Base-by-base conservation (phyloP, 1,140 invertebrate genomes). In the Holotrichia oblita region DNA sequence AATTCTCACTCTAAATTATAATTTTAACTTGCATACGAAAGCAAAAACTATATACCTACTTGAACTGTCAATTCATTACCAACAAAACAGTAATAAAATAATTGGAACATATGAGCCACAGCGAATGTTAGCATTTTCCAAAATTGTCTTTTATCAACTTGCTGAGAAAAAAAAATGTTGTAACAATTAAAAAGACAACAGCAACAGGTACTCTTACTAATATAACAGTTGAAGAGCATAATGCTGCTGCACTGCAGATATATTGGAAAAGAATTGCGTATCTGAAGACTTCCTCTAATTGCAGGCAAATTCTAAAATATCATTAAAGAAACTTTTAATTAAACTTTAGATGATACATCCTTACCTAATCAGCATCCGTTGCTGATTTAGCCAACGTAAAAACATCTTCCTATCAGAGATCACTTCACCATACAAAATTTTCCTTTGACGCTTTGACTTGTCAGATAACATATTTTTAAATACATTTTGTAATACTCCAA, bases 71-170 rank as follows among this genome's bases (percentile, higher is more conserved):
- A 42, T 55, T 76, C 42, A 2, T 76, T 20, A 27, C 75, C 75
- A 55, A 76, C 75, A 42, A 24, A 55, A 27, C 75, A 76, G 55
- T 76, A 76, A 55, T 55, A 76, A 55, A 76, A 76, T 55, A 76
- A 76, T 9, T 76, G 75, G 9, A 55, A 34, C 22, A 76, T 22
- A 20, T 76, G 44, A 22, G 75, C 75, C 17, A 55, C 44, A 20
- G 44, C 41, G 27, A 27, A 48, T 9, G 44, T 55, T 27, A 76
- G 14, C 75, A 76, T 76, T 27, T 76, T 55, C 6, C 0, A 10
- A 12, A 76, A 76, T 76, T 76, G 75, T 3, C 12, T 14, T 12
- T n/a, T 7, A 74, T 74, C 73, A 2, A 74, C 34, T 74, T 44
- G 17, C 73, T 74, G 12, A 2, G 40, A 14, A 17, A 41, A 74